Base-by-base conservation (phyloP, 2,797 vertebrate species). In the Clamator glandarius region DNA sequence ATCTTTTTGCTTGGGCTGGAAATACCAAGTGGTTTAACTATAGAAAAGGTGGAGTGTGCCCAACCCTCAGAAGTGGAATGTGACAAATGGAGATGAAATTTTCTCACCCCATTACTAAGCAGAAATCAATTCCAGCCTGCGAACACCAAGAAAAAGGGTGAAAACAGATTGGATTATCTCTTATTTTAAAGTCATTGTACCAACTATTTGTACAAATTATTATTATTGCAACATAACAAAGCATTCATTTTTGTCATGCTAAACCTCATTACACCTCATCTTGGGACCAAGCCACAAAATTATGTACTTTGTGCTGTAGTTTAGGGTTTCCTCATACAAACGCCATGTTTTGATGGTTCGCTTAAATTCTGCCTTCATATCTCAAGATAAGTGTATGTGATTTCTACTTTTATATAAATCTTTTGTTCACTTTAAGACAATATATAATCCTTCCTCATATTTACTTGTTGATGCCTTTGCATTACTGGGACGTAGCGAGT, bases 401-500 rank as follows among this genome's bases (percentile, higher is more conserved):
- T 39, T 79, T 50, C 54, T 5, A 10, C 48, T 66, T 29, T 29
- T 11, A 50, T 24, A 54, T 54, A 46, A 44, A 68, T 59, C 44
- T 90, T 63, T 52, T 28, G 52, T 75, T 84, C 39, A 4, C 58
- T 80, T 51, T 14, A 55, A 72, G 54, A n/a, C 73, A 75, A 59
- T 5, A 0, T 15, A 10, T 1, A 12, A 44, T 35, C 18, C 41
- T 63, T 26, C 42, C 24, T 23, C 4, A 0, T 8, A 2, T 25
- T 18, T 33, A 0, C 29, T 78, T 5, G 33, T 19, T 13, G 81
- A 29, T 33, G 55, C 25, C 24, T 76, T 41, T 8, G 20, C 1
- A 0, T 7, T 16, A 1, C 50, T 29, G 69, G 42, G 16, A 19
- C 0, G 1, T 39, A 4, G 36, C 0, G 3, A 31, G 48, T 3